These are phyloP conservation scores for Phoenoteleia sp. DNA, from an alignment of 2,888 invertebrate species.

Conservation along the genomic window DNA sequence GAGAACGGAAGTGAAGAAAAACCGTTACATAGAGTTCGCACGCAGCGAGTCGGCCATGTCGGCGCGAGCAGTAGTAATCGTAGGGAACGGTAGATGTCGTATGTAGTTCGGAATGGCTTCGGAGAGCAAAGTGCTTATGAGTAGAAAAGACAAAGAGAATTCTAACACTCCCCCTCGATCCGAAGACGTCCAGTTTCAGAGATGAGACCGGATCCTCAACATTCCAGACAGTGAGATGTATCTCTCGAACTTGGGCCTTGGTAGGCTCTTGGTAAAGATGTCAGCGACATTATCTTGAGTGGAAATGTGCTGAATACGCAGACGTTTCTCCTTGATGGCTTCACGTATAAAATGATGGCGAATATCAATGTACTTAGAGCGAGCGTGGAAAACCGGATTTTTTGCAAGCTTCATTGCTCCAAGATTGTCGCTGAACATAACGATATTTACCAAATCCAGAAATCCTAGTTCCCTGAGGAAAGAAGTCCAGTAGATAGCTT, in stretches of 20 bases:
- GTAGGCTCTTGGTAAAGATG: not conserved
- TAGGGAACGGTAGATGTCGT: too few relatives aligned
- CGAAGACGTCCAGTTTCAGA: too few relatives aligned
- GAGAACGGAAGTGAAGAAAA: too few relatives aligned
- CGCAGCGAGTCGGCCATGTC: too few relatives aligned
- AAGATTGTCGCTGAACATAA: not conserved
- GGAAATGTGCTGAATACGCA: not conserved
- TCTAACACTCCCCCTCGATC: not conserved
- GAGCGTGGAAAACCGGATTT: not conserved
- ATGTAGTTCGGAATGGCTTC: too few relatives aligned
- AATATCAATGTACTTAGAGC: not conserved
- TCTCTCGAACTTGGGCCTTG: not conserved
- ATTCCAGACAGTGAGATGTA: not conserved
- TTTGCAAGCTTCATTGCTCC: not conserved
- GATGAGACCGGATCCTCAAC: too few relatives aligned
- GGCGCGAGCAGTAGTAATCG: too few relatives aligned
- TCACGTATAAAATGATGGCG: too few relatives aligned
- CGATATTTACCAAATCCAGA: not conserved
- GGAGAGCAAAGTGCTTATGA: too few relatives aligned
- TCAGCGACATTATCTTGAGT: not conserved
- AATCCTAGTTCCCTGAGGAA: not conserved
- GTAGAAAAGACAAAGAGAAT: too few relatives aligned
- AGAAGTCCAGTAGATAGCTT: not conserved
- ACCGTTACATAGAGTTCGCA: too few relatives aligned
- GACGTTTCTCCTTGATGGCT: not conserved